Evolutionary conservation across 1,140 invertebrate species (phyloP).

Genomic region (Helicoverpa zea): DNA sequence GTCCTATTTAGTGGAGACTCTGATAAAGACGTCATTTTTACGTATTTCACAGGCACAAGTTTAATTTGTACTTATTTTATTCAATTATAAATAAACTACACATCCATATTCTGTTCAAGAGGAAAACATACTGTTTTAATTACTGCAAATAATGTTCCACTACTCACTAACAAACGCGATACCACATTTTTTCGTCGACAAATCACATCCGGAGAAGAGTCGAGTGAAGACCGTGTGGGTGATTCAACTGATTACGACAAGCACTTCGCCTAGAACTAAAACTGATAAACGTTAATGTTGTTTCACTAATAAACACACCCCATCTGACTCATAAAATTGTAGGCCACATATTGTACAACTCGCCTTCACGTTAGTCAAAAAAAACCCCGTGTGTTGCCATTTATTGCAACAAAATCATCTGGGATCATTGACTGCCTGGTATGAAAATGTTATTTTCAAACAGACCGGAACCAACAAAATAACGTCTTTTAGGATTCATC

Average conservation of each 20-base stretch:
- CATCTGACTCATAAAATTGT: conserved; percentile 24
- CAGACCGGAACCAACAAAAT: background rate
- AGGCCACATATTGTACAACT: background rate
- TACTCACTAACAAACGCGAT: conserved; percentile 74
- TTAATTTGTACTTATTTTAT: conserved; percentile 30
- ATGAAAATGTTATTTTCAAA: background rate
- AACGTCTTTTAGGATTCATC: background rate
- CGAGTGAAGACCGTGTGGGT: conserved; percentile 68
- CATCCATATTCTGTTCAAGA: conserved; percentile 69
- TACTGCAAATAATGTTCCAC: conserved; percentile 70
- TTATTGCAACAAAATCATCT: conserved; percentile 7
- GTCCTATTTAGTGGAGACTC: conserved; percentile 75
- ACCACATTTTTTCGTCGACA: conserved; percentile 84
- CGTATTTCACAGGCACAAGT: conserved; percentile 52
- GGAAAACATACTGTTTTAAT: conserved; percentile 81
- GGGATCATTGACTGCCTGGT: conserved; percentile 11
- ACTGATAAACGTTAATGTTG: conserved; percentile 75
- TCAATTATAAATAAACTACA: conserved; percentile 55
- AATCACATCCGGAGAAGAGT: conserved; percentile 84
- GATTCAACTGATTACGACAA: conserved; percentile 78
- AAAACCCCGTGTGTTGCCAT: conserved; percentile 4
- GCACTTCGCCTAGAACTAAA: conserved; percentile 65
- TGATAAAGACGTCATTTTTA: conserved; percentile 75
- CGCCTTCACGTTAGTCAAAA: background rate
- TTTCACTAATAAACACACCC: conserved; percentile 59